Evolutionary conservation across 2,113 vertebrate species (phyloP), one percentile per base, ranked within the genome.

Genomic region (Paedocypris sp.): DNA sequence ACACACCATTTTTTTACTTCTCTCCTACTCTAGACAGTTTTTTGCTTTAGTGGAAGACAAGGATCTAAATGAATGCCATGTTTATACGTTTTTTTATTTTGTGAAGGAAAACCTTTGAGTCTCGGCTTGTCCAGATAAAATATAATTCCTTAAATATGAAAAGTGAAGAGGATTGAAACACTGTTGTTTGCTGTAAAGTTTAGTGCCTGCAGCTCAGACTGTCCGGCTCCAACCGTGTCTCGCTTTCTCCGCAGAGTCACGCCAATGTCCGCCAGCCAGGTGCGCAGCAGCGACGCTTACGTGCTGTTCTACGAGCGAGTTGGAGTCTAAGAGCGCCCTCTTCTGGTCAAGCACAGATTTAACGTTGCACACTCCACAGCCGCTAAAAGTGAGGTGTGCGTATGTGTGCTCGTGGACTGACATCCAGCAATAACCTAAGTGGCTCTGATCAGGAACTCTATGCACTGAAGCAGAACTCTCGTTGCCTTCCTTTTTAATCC

Each of bases 261-360:
- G 26, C 89, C 92, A 31, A 91, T 97, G 89, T 94, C 92, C 62
- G 88, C 91, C 79, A 91, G 91, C 84, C 95, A 98, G 80, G 85
- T 97, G 65, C 91, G 90, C 76, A 91, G 90, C 87, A 98, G 92
- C 11, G 94, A 98, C 32, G 93, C 90, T 73, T 98, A 98, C 43
- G 83, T 98, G 73, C 85, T 98, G 78, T 98, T 98, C 83, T 98
- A 97, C 1, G 94, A 98, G 83, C 79, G 93, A 94, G 82, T 79
- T 91, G 79, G 86, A 88, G 68, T 90, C 85, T 97, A 74, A 85
- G 60, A 59, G 56, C 46, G 5, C 52, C 60, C 39, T 58, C 66
- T 72, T 38, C 58, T 66, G 70, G 62, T 38, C 61, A 65, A 59
- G 22, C 4, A 15, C 62, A 57, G 66, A 33, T 61, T 57, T 31